A percentile compares a stretch with the other conserved stretches of the same genome.
Evolutionary conservation across 2,113 vertebrate genomes (phyloP).

Genomic region (Tyrannus savana): DNA sequence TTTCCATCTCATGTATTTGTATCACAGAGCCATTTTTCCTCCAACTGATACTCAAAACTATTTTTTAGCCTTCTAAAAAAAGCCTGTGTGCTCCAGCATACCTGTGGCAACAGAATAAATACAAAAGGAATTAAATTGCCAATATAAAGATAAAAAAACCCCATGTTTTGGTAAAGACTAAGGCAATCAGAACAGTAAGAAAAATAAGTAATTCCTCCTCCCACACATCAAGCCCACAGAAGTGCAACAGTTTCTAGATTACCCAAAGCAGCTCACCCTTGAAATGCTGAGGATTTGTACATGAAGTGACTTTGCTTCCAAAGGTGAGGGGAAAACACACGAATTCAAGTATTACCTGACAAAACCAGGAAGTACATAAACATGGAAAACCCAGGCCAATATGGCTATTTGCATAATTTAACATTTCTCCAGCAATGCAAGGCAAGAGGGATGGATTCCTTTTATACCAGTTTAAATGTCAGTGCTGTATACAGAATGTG

Average conservation of each 20-base stretch:
- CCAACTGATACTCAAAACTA: background rate
- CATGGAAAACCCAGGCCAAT: background rate
- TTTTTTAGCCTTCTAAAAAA: background rate
- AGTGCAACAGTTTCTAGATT: background rate
- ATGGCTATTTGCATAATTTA: background rate
- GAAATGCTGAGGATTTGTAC: background rate
- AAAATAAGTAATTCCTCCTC: conserved; percentile 16
- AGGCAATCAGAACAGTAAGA: background rate
- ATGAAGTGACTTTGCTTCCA: background rate
- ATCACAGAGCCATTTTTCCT: background rate
- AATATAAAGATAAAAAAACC: background rate
- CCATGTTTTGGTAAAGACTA: background rate
- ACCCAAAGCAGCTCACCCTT: background rate
- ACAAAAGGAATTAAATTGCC: background rate
- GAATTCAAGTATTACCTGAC: background rate
- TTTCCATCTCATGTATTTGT: background rate
- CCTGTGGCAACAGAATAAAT: background rate
- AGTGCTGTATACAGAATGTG: background rate
- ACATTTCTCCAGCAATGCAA: background rate
- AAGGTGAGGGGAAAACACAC: background rate
- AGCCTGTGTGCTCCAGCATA: background rate
- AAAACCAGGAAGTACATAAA: background rate
- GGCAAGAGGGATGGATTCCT: background rate
- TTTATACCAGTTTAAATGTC: background rate
- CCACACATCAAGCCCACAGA: conserved; percentile 1